phyloP scores from a whole-genome alignment of 2,797 vertebrate genomes.

The Scleropages formosus region DNA sequence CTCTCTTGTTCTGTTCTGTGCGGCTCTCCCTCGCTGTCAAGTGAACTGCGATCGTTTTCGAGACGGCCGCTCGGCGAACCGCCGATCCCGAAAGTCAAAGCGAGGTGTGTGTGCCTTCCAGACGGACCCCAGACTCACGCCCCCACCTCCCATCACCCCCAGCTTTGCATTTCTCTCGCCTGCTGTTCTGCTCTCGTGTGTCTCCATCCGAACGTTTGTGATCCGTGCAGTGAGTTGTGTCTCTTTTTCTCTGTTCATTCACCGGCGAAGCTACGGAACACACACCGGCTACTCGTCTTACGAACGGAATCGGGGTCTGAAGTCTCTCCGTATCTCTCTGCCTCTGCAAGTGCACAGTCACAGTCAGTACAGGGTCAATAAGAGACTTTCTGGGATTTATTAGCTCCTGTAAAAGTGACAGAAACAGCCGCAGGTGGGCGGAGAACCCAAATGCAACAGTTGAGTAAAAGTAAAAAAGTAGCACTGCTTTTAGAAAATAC shows the following conservation, averaged over 20 bases:
- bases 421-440: too few relatives aligned
- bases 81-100: constrained; percentile 84
- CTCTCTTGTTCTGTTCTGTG: constrained; percentile 52
- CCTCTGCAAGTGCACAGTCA: not conserved
- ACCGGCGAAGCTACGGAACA: not conserved
- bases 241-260: constrained; percentile 3
- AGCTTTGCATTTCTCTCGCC: constrained; percentile 36
- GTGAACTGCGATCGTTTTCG: constrained; percentile 82
- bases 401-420: too few relatives aligned
- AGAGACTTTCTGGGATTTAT: not conserved
- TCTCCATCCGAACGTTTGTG: constrained; percentile 19
- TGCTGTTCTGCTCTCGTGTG: not conserved
- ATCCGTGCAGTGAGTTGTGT: not conserved
- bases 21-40: constrained; percentile 70
- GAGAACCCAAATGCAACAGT: too few relatives aligned
- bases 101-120: constrained; percentile 75
- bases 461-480: too few relatives aligned
- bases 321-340: not conserved
- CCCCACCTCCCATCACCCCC: constrained; percentile 4
- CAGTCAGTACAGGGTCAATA: not conserved
- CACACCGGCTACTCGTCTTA: not conserved
- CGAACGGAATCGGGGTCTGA: too few relatives aligned
- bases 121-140: constrained; percentile 32
- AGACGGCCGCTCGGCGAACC: constrained; percentile 80
- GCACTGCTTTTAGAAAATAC: too few relatives aligned